A percentile compares a stretch with the other conserved stretches of the same genome.
Conservation (phyloP, 2,113 vertebrate species). For the Bagarius yarrelli region DNA sequence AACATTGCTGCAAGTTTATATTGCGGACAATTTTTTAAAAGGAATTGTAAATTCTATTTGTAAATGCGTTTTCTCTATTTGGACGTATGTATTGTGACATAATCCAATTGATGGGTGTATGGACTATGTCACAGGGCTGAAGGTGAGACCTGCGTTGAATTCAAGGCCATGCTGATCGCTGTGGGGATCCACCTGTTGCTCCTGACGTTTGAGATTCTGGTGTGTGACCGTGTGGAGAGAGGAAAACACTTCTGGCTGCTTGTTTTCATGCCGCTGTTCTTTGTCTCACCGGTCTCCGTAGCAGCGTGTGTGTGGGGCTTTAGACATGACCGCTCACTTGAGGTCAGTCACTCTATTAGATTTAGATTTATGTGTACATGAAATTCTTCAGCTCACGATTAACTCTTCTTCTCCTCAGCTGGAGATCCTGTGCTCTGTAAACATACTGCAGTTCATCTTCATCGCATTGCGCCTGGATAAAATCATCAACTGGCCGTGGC, state of each 20-base stretch:
- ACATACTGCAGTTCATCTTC: conserved; percentile 99
- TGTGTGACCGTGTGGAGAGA: conserved; percentile 89
- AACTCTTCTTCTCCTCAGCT: conserved; percentile 73
- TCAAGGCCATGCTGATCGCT: conserved; percentile 96
- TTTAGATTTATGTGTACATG: no score
- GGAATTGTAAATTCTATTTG: no score
- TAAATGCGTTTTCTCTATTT: no score
- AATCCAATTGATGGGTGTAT: not conserved
- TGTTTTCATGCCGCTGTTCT: conserved; percentile 98
- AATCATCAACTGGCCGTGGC: conserved; percentile 98
- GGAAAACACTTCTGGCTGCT: conserved; percentile 92
- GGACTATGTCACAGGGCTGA: conserved; percentile 77
- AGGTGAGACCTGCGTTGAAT: conserved; percentile 97
- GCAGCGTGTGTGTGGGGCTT: conserved; percentile 98
- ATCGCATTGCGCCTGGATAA: conserved; percentile 91
- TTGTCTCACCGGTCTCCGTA: conserved; percentile 94
- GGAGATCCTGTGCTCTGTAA: conserved; percentile 97
- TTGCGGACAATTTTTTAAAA: no score
- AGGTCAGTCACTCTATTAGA: conserved; percentile 70
- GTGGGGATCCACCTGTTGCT: conserved; percentile 94
- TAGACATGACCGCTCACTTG: conserved; percentile 92
- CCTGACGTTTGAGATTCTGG: conserved; percentile 95
- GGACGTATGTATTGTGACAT: not conserved
- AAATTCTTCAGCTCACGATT: not conserved
- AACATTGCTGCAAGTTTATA: no score